Conservation (phyloP, 1,140 invertebrate species). For the Drosophila auraria region DNA sequence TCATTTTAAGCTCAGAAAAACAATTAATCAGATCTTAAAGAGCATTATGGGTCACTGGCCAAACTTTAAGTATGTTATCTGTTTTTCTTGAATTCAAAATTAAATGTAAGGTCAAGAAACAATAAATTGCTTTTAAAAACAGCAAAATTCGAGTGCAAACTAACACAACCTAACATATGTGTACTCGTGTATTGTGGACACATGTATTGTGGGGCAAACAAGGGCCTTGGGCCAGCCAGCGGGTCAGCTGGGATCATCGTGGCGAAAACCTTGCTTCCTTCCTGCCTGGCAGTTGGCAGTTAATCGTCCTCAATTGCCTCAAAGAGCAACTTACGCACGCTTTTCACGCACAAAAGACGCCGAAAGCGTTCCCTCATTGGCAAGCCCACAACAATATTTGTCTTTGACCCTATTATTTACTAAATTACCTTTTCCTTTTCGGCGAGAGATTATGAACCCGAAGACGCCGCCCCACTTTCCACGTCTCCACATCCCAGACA, state of each 20-base stretch:
- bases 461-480: slow-evolving; percentile 19
- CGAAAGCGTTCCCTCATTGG: slow-evolving; percentile 65
- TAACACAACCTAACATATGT: not conserved
- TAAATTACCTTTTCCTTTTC: slow-evolving; percentile 78
- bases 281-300: slow-evolving; percentile 49
- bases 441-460: slow-evolving; percentile 46
- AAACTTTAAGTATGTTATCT: no score
- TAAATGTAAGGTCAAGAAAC: no score
- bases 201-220: slow-evolving; percentile 11
- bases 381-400: slow-evolving; percentile 74
- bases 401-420: slow-evolving; percentile 82
- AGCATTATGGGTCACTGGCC: no score
- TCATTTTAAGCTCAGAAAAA: no score
- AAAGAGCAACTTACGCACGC: slow-evolving; percentile 73
- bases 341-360: slow-evolving; percentile 77
- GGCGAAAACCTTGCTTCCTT: slow-evolving; percentile 2
- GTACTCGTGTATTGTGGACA: not conserved
- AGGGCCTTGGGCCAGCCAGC: not conserved
- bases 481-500: slow-evolving; percentile 5
- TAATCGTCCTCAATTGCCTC: slow-evolving; percentile 75
- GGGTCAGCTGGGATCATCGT: slow-evolving; percentile 22
- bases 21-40: no score
- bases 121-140: no score
- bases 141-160: not conserved
- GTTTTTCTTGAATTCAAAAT: no score